Percentiles rank a stretch among this genome's conserved stretches.
phyloP scores from a whole-genome alignment of 2,113 vertebrate species.

The Illadopsis cleaveri region DNA sequence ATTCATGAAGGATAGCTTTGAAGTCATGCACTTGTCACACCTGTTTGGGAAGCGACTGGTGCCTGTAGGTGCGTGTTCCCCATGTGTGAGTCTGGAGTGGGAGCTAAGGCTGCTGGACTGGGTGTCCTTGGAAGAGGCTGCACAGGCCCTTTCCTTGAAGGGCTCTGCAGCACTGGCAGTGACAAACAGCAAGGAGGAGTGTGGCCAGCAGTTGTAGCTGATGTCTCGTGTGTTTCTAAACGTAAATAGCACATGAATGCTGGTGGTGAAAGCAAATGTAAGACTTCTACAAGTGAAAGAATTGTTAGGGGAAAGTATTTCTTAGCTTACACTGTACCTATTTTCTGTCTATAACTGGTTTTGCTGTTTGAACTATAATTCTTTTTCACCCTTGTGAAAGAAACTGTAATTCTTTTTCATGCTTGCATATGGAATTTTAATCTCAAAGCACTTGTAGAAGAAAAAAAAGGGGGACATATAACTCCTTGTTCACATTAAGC shows the following conservation, averaged over 20 bases:
- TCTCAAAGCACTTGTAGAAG: neutral
- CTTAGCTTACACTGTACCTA: neutral
- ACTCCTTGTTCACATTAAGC: neutral
- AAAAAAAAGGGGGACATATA: neutral
- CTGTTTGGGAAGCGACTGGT: neutral
- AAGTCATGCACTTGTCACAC: neutral
- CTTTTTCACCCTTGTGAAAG: neutral
- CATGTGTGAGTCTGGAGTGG: rapidly evolving
- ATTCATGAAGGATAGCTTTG: neutral
- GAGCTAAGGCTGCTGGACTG: rapidly evolving
- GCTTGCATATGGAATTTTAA: neutral
- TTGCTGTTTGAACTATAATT: neutral
- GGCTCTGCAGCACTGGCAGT: neutral
- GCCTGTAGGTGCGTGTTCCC: rapidly evolving
- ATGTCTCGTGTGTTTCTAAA: neutral
- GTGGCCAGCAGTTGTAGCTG: neutral
- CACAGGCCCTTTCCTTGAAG: neutral
- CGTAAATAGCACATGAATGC: rapidly evolving
- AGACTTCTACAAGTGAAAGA: neutral
- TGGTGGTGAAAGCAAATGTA: neutral
- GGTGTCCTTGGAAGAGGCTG: neutral
- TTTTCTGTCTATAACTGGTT: neutral
- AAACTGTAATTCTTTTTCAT: neutral
- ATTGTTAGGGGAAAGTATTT: neutral
- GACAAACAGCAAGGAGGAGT: neutral